These are phyloP conservation scores for Andrena chrysosceles DNA, from an alignment of 2,888 invertebrate genomes.

Conservation along the genomic window DNA sequence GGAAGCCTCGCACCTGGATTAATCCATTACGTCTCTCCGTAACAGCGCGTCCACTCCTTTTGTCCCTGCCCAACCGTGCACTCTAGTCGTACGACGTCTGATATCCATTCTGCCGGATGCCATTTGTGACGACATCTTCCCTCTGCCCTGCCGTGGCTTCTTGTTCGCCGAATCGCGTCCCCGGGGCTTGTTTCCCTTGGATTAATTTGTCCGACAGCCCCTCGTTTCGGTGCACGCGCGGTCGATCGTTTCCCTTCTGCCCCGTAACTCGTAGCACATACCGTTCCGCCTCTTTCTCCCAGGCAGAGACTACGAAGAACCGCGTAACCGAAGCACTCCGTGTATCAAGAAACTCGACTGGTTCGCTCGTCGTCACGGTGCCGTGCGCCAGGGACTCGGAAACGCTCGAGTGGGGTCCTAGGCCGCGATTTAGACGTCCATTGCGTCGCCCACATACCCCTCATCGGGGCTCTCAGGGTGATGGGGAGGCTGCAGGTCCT, in stretches of 20 bases:
- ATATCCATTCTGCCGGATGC: constrained; percentile 43
- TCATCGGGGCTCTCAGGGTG: constrained; percentile 94
- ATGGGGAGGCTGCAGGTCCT: constrained; percentile 85
- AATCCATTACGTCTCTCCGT: constrained; percentile 64
- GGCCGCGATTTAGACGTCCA: constrained; percentile 78
- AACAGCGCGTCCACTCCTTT: constrained; percentile 41
- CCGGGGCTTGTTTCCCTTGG: constrained; percentile 48
- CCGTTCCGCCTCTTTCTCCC: no score
- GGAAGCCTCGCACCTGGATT: constrained; percentile 60
- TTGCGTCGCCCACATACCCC: constrained; percentile 92
- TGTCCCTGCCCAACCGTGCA: constrained; percentile 53
- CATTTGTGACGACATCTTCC: constrained; percentile 13
- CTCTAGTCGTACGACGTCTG: constrained; percentile 39
- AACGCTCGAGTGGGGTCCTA: no score
- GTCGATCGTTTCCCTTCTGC: not conserved
- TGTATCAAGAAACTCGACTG: no score
- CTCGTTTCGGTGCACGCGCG: not conserved
- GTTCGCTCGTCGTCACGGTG: no score
- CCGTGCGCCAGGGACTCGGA: no score
- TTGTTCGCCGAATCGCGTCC: constrained; percentile 61
- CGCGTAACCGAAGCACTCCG: no score
- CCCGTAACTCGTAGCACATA: no score
- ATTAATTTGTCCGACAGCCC: constrained; percentile 56
- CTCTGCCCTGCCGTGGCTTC: constrained; percentile 9
- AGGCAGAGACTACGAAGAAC: no score